Evolutionary conservation across 2,113 vertebrate species (phyloP), one percentile per base, ranked within the genome.

Genomic region (Nibea coibor): DNA sequence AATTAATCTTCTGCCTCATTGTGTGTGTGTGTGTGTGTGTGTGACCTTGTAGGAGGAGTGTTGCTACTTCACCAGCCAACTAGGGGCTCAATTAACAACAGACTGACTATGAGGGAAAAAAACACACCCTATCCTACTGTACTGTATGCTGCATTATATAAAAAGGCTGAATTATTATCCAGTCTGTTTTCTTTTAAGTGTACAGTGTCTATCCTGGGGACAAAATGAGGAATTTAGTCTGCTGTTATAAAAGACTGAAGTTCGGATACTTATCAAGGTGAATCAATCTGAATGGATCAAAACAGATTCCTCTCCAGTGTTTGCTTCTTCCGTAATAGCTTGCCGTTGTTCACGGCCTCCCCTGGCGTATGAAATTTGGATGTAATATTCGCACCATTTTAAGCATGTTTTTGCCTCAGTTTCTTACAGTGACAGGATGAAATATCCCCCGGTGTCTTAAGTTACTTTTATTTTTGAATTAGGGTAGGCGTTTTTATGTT

Each of bases 381-480:
- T 82, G 45, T 71, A 51, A 45, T 78, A 79, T 66, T 81, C 71
- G 48, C 43, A 53, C 65, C 59, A 39, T 80, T 39, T 67, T 47
- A 59, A 61, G 66, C 31, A n/a, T 65, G 20, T 75, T 58, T 68
- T 68, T 53, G 11, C 8, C 20, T 63, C 28, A 6, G 7, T 73
- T 43, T 57, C 22, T 51, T 17, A 17, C 58, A 57, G 71, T 74
- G 67, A 74, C 82, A 66, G 59, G 42, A 31, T 72, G 61, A 81
- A 87, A 51, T 63, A 31, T 84, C 45, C 51, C 63, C 70, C 22
- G 24, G 48, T 81, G 72, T 83, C 35, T 5, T 22, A 70, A 77
- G 53, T 63, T 80, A 35, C 78, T 86, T 87, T 86, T 71, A 72
- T 82, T 83, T 57, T 70, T 78, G 63, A 88, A 84, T 88, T 72